Evolutionary conservation across 92 coral and sea anemone genomes (phyloP), one percentile per base, ranked within the genome.

Genomic region (Epizoanthus scotinus): DNA sequence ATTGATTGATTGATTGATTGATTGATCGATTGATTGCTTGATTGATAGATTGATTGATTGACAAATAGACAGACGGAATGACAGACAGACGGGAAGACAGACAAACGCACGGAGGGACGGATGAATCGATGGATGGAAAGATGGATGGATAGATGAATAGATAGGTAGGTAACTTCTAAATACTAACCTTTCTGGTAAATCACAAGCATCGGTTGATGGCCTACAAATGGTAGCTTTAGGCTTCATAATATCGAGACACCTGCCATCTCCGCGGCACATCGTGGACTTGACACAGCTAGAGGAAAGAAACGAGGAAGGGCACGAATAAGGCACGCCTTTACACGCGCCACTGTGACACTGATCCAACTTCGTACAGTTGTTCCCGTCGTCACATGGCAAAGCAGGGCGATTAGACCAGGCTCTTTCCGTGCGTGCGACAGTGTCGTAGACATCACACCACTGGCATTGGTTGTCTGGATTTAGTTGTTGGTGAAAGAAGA

Each of bases 391-490:
- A 77, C 98, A 94, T 53, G 90, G 63, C 0, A 91, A 92, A 6
- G 91, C 71, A 9, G 98, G 97, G 26, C 91, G 94, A 73, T 91
- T 88, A 8, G 93, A 63, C 98, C 98, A 94, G 0, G 81, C 50
- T 9, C 89, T 83, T 29, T 83, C 86, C 3, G 91, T 47, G 78
- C 90, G 88, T 52, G 87, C 60, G 3, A 86, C 50, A 50, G 86
- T 75, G 66, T 94, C 90, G 38, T 92, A 49, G 61, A 94, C 34
- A 55, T 94, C 91, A 77, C 98, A 94, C 98, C 98, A 94, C 84
- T 90, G 93, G 56, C 98, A 94, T 78, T 94, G 87, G 54, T 92
- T 90, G 67, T 77, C 65, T 0, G 98, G 97, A 27, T 94, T 90
- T 36, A 88, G 0, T 3, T 82, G 71, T 49, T 94, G 97, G 26